Percentiles rank a stretch among this genome's conserved stretches.
Evolutionary conservation across 2,113 vertebrate species (phyloP).

Genomic region (Triplophysa dalaica): DNA sequence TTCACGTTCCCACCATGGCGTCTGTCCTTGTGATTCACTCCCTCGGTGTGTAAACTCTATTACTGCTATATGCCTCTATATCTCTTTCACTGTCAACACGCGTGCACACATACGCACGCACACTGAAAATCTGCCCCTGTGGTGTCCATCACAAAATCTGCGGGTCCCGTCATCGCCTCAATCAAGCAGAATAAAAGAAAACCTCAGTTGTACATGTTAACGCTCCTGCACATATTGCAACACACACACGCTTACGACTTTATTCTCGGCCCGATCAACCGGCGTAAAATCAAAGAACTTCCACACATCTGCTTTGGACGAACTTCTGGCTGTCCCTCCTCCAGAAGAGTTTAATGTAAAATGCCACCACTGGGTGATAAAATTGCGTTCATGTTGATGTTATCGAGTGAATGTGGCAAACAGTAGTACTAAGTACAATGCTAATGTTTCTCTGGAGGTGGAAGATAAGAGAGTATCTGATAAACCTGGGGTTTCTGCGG

Average conservation of each 20-base stretch:
- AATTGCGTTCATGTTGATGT: slow-evolving; percentile 20
- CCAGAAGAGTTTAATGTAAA: slow-evolving; percentile 30
- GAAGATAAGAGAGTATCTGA: slow-evolving; percentile 12
- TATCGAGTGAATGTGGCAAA: not conserved
- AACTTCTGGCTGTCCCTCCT: slow-evolving; percentile 17
- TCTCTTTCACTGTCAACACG: slow-evolving; percentile 64
- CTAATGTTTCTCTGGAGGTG: slow-evolving; percentile 40
- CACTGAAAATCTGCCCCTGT: slow-evolving; percentile 21
- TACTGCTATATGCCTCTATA: slow-evolving; percentile 60
- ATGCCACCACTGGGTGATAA: not conserved
- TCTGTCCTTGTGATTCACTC: slow-evolving; percentile 69
- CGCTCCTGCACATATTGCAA: slow-evolving; percentile 23
- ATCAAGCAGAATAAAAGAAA: slow-evolving; percentile 42
- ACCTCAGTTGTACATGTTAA: slow-evolving; percentile 25
- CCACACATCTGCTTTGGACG: slow-evolving; percentile 7
- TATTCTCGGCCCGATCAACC: slow-evolving; percentile 42
- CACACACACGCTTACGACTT: slow-evolving; percentile 16
- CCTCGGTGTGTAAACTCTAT: slow-evolving; percentile 68
- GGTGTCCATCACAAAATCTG: slow-evolving; percentile 39
- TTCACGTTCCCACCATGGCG: slow-evolving; percentile 59
- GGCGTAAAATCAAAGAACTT: slow-evolving; percentile 11
- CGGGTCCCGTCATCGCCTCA: slow-evolving; percentile 27
- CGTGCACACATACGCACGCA: slow-evolving; percentile 32
- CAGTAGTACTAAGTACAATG: not conserved
- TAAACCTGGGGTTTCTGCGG: slow-evolving; percentile 4